Evolutionary conservation across 2,113 vertebrate species (phyloP).

Genomic region (Meles meles): DNA sequence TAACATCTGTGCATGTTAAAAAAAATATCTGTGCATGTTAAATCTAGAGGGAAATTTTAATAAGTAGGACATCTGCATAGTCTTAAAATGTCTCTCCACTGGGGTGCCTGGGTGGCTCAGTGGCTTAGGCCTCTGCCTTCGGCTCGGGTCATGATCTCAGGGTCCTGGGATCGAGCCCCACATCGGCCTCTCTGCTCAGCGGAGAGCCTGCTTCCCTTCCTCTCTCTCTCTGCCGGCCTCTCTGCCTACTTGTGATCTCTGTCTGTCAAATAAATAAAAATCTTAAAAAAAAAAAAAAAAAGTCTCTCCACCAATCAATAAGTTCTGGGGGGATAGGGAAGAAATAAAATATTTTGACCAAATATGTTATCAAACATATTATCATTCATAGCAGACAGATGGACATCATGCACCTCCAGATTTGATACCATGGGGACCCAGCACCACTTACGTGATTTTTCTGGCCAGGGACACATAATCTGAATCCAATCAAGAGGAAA

Average conservation of each 20-base stretch:
- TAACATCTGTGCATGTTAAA: background rate
- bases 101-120: too few species aligned
- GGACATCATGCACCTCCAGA: background rate
- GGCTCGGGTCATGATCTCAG: too few species aligned
- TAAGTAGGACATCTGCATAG: background rate
- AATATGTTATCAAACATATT: background rate
- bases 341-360: background rate
- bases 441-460: background rate
- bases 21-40: background rate
- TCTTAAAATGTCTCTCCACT: slow-evolving; percentile 2
- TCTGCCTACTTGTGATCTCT: too few species aligned
- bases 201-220: too few species aligned
- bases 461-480: background rate
- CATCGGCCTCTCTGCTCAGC: too few species aligned
- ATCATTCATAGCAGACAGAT: background rate
- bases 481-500: slow-evolving; percentile 21
- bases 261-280: too few species aligned
- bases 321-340: background rate
- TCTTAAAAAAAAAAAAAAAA: too few species aligned
- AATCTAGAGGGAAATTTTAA: background rate
- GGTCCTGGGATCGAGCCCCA: too few species aligned
- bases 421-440: background rate
- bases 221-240: too few species aligned
- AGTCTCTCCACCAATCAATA: background rate
- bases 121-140: too few species aligned